Percentiles rank a stretch among this genome's conserved stretches.
Conservation (phyloP, 1,140 invertebrate genomes). For the Bombyx mori region DNA sequence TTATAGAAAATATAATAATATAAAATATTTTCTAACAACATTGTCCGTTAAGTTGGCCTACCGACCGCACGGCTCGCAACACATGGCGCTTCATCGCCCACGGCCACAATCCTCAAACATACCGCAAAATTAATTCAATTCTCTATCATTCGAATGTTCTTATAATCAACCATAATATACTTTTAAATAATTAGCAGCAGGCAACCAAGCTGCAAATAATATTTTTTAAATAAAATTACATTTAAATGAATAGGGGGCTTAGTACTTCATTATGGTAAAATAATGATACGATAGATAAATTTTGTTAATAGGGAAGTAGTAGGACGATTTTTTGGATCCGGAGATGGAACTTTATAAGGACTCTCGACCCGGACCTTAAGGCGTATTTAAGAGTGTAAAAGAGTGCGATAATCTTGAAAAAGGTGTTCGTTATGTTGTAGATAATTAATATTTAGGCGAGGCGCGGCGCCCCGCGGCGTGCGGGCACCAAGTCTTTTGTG, state of each 20-base stretch:
- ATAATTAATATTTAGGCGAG: conserved; percentile 66
- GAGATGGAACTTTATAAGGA: no score
- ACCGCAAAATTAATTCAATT: conserved; percentile 47
- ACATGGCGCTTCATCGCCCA: conserved; percentile 38
- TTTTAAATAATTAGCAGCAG: no score
- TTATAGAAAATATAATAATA: no score
- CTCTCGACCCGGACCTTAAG: no score
- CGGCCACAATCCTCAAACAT: conserved; percentile 29
- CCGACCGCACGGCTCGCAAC: conserved; percentile 20
- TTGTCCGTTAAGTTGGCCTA: conserved; percentile 1
- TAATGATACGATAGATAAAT: no score
- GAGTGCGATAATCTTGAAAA: conserved; percentile 67
- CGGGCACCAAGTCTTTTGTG: conserved; percentile 37
- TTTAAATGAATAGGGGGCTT: no score
- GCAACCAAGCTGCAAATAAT: no score
- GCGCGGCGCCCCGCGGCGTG: conserved; percentile 41
- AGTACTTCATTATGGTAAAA: no score
- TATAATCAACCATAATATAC: not conserved
- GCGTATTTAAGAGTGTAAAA: conserved; percentile 7
- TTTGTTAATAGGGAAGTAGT: no score
- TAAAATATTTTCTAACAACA: no score
- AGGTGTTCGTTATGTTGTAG: conserved; percentile 60
- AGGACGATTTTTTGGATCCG: no score
- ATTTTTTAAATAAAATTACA: no score
- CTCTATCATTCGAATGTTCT: conserved; percentile 25